phyloP scores from a whole-genome alignment of 2,797 vertebrate genomes.

The Lagocephalus sceleratus region DNA sequence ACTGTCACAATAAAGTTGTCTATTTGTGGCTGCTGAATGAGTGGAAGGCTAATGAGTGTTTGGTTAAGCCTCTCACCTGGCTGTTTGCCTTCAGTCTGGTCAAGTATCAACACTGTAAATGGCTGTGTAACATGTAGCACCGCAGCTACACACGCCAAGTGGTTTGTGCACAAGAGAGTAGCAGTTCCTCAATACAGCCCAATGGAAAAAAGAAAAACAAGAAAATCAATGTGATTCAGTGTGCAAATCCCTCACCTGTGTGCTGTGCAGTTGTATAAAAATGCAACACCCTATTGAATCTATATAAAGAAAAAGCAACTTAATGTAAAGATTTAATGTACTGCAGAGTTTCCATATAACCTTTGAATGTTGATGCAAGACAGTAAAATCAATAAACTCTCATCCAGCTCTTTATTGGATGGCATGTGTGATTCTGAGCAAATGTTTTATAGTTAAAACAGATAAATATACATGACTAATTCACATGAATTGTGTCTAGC shows the following conservation, averaged over 20 bases:
- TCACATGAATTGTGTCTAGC: constrained; percentile 44
- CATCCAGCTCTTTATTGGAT: constrained; percentile 7
- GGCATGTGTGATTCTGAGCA: constrained; percentile 24
- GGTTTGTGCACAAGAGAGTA: constrained; percentile 14
- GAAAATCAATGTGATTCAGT: too few species aligned
- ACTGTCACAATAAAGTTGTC: neutral
- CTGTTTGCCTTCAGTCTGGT: constrained; percentile 47
- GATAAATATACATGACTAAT: constrained; percentile 73
- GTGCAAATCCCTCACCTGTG: constrained; percentile 14
- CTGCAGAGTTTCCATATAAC: constrained; percentile 2
- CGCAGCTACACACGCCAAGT: constrained; percentile 45
- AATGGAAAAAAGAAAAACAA: too few species aligned
- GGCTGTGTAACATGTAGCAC: constrained; percentile 28
- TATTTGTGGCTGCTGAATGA: neutral
- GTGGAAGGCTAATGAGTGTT: constrained; percentile 23
- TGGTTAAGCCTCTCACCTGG: constrained; percentile 44
- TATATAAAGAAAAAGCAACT: neutral
- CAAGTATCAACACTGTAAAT: constrained; percentile 66
- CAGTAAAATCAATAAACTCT: constrained; percentile 17
- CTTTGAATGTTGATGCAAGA: constrained; percentile 1
- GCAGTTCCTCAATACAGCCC: too few species aligned
- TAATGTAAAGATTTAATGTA: neutral
- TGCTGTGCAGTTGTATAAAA: neutral
- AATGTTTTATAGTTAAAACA: constrained; percentile 52
- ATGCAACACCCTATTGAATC: neutral